Base-by-base conservation (phyloP, 1,140 invertebrate species). In the Tribolium castaneum region DNA sequence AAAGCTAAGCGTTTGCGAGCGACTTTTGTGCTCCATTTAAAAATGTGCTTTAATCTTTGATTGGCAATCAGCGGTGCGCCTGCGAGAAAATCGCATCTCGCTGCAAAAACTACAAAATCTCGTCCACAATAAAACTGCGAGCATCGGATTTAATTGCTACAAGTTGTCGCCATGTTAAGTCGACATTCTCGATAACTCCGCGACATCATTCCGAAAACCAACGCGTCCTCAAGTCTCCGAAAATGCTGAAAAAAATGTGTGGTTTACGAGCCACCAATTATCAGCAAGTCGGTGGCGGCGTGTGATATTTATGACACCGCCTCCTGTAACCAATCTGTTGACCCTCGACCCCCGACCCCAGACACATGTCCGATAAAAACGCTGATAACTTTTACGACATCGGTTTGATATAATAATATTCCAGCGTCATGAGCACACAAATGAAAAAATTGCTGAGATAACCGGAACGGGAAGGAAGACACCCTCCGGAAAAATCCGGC, bases 221-320 rank as follows among this genome's bases (percentile, higher is more conserved):
- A 2, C 25, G 6, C 25, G 16, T 19, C 16, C 1, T 19, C n/a
- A 25, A 25, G 6, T 30, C 25, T 30, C 25, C 16, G 16, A 19
- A n/a, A 30, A 30, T 45, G 1, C 0, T 7, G 39, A 10, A 45
- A 9, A 9, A 45, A 45, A 45, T 10, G 14, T 22, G 54, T 59
- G 54, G 22, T 59, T 25, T 59, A 59, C n/a, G 4, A n/a, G 10
- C 59, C 13, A 39, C 25, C 59, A 66, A 66, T 66, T 62, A 62
- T 62, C 19, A 62, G 30, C 4, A 62, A 62, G 59, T 35, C 59
- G 59, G 59, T 66, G 59, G 59, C 59, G 59, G 59, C 59, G 59
- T 66, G 59, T 66, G 59, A 66, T 66, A 66, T 66, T 66, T 66
- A 66, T 22, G 59, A 66, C 59, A 66, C 59, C 59, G 59, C 59